Base-by-base conservation (phyloP, 2,797 vertebrate species). In the Amazonetta brasiliensis region DNA sequence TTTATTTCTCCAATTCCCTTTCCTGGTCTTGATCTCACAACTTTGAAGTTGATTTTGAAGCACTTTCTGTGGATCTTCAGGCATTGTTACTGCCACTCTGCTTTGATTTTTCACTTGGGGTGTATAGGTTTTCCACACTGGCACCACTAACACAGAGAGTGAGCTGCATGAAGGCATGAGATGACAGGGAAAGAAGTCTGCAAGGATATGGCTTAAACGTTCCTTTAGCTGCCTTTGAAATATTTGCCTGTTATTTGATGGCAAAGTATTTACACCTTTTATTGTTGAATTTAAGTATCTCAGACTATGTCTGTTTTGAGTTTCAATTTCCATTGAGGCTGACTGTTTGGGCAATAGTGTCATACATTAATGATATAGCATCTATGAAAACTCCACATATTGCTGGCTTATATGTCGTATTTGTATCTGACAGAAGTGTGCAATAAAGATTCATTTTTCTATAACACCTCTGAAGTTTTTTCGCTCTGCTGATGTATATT, bases 401-500 rank as follows among this genome's bases (percentile, higher is more conserved):
- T 48, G 68, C 88, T 66, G 80, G 39, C 69, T 67, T 60, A 4
- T 21, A 21, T 18, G 52, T 69, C 2, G 1, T 41, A 10, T 13
- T 87, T 94, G 75, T 78, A 85, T 21, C 81, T 75, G 72, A 71
- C 81, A 76, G 33, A 72, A 54, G 7, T 3, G 14, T 18, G 58
- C 23, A 43, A 48, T 35, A 73, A 86, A 67, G 52, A 30, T 41
- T 11, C 39, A 39, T 76, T 89, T 94, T 68, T 23, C 41, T 48
- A 64, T 18, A 71, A 62, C 52, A 78, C 48, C 69, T 59, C 91
- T 86, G 64, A 81, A 76, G 74, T 64, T 75, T 55, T 80, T 82
- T 69, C 12, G 26, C 73, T 90, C 39, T 84, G 18, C 71, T 77
- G 72, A 68, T 48, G 11, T 23, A 17, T 11, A 52, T 5, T 33